These are phyloP conservation scores for Spisula solida DNA, from an alignment of 2,888 invertebrate genomes.

Conservation along the genomic window DNA sequence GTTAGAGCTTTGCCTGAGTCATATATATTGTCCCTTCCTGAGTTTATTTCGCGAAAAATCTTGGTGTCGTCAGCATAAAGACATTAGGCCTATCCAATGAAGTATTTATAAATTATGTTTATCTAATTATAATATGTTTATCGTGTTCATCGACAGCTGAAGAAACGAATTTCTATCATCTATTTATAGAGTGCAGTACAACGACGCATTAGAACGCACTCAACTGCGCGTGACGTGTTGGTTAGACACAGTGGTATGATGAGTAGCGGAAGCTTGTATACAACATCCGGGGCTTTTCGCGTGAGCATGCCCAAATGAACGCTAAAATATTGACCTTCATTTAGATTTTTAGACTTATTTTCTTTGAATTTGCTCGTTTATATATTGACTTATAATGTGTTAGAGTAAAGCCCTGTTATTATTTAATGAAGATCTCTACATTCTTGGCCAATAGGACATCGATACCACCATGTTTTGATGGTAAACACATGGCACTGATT, in stretches of 20 bases:
- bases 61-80: too few relatives aligned
- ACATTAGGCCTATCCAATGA: too few relatives aligned
- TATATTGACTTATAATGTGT: slow-evolving; percentile 3
- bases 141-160: too few relatives aligned
- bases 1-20: too few relatives aligned
- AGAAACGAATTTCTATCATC: too few relatives aligned
- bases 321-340: slow-evolving; percentile 73
- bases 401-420: slow-evolving; percentile 3
- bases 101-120: too few relatives aligned
- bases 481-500: slow-evolving; percentile 48
- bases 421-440: neutral
- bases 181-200: too few relatives aligned
- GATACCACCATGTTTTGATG: slow-evolving; percentile 34
- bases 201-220: neutral
- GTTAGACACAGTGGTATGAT: slow-evolving; percentile 38
- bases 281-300: slow-evolving; percentile 66
- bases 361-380: neutral
- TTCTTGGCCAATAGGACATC: neutral
- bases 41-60: too few relatives aligned
- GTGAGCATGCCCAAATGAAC: slow-evolving; percentile 73
- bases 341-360: slow-evolving; percentile 43
- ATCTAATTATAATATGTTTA: too few relatives aligned
- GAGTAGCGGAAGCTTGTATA: slow-evolving; percentile 56
- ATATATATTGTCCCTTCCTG: too few relatives aligned
- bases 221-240: neutral